Base-by-base conservation (phyloP, 2,888 invertebrate genomes). In the Punctoribates punctum region DNA sequence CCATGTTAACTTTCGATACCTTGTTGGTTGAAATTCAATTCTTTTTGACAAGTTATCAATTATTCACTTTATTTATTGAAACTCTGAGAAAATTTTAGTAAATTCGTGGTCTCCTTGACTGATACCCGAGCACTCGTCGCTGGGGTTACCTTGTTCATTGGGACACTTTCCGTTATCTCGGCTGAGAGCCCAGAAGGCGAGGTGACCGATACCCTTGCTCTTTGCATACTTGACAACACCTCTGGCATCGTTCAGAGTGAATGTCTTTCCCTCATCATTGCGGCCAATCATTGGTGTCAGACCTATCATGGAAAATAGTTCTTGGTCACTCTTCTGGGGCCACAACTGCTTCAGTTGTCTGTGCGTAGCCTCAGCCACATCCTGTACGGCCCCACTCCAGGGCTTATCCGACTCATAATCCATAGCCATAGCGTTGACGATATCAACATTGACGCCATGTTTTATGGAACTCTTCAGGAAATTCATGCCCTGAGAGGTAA, bases 151-250 rank as follows among this genome's bases (percentile, higher is more conserved):
- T 9, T 67, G 51, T n/a, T 51, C 51, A 51, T n/a, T 51, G 23
- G 77, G 62, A 70, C 77, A 77, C 11, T 51, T 51, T 20, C 77
- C 77, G 70, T 77, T 77, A 42, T 77, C 77, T n/a, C 77, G 65
- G n/a, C 77, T 65, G n/a, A 77, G 46, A 0, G 77, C 74, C 77
- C 77, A 77, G 42, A 75, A 77, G 11, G 73, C 75, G 15, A 77
- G 38, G 25, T 75, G 65, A 0, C 77, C 77, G n/a, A 77, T 60
- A n/a, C 29, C 23, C 29, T 51, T 75, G n/a, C 29, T 38, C 17
- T 73, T 73, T 1, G 75, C 73, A 25, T 60, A 77, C 15, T 23
- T 13, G 11, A 77, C 54, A 42, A 77, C 42, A 23, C n/a, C 27
- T 62, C 48, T 29, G 0, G 77, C 77, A 42, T 77, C 51, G 4